Base-by-base conservation (phyloP, 2,797 vertebrate species). In the Sebastes hopkinsi region DNA sequence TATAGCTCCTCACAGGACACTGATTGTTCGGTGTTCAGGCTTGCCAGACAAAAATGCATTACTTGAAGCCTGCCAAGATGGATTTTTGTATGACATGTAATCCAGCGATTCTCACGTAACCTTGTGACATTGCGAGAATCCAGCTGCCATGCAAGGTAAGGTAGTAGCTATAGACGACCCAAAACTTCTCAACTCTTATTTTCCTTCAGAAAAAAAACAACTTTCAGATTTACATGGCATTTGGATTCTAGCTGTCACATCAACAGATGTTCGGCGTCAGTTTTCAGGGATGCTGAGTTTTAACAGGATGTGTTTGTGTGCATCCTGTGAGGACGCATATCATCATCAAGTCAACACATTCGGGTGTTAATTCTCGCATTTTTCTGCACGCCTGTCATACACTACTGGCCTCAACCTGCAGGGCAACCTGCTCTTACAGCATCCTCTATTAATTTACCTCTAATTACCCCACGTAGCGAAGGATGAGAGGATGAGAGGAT, bases 361-460 rank as follows among this genome's bases (percentile, higher is more conserved):
- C 11, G 12, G 16, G 58, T 79, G 30, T 67, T 80, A 59, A 67
- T 69, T 62, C 27, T 79, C 14, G 2, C 18, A 23, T 65, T 77
- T 78, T 73, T 67, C 72, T 22, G 13, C 58, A 81, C 34, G 27
- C 22, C 32, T 64, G 23, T n/a, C 60, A 75, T 13, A 38, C 38
- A 38, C 34, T 23, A 10, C 66, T 23, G 79, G 52, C 32, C 25
- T 25, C 52, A 84, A 92, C 89, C 90, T 89, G 89, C 46, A 50
- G 88, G 68, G 68, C 46, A 69, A 77, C 46, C 76, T 55, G 72
- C 67, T 90, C 80, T 67, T 67, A 72, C 67, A 82, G 89, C 81
- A 81, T 82, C 75, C 62, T 82, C 78, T 74, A 69, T 90, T 84
- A 82, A 88, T 81, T 76, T 84, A 68, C 76, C 70, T 79, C 70